Conservation (phyloP, 2,888 invertebrate species). For the Oscheius onirici region DNA sequence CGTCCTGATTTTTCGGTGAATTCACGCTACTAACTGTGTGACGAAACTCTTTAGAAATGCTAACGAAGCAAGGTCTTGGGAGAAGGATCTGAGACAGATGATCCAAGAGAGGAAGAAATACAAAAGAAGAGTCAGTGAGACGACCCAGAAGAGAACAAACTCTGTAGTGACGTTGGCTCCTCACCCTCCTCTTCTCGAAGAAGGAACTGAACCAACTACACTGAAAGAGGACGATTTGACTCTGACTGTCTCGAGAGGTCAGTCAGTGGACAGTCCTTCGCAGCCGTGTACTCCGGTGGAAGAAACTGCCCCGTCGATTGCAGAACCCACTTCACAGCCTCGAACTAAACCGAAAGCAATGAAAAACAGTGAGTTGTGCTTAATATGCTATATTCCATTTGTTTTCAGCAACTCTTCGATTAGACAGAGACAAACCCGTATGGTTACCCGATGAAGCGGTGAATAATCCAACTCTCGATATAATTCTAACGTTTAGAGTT, state of each 20-base stretch:
- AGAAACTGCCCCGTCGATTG: neutral
- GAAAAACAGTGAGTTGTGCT: slow-evolving; percentile 19
- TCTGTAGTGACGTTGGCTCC: neutral
- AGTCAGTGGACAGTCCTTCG: slow-evolving; percentile 17
- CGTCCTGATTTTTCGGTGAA: slow-evolving; percentile 38
- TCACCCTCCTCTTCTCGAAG: neutral
- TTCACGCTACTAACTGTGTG: too few species aligned
- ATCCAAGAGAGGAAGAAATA: slow-evolving; percentile 34
- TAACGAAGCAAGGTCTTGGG: slow-evolving; percentile 44
- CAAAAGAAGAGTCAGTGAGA: slow-evolving; percentile 39
- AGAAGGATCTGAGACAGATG: slow-evolving; percentile 37
- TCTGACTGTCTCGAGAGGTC: slow-evolving; percentile 7
- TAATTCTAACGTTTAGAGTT: slow-evolving; percentile 75
- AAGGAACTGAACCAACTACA: neutral
- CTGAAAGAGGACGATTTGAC: neutral
- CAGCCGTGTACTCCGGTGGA: slow-evolving; percentile 31
- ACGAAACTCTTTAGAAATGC: slow-evolving; percentile 27
- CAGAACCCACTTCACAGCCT: neutral
- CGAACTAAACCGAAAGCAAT: neutral
- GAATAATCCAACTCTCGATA: too few species aligned
- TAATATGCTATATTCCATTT: neutral
- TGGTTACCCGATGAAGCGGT: slow-evolving; percentile 85
- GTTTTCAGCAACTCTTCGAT: slow-evolving; percentile 17
- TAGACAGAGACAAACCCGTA: slow-evolving; percentile 78
- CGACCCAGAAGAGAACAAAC: neutral